phyloP scores from a whole-genome alignment of 2,888 invertebrate species.

The Encarsia formosa region DNA sequence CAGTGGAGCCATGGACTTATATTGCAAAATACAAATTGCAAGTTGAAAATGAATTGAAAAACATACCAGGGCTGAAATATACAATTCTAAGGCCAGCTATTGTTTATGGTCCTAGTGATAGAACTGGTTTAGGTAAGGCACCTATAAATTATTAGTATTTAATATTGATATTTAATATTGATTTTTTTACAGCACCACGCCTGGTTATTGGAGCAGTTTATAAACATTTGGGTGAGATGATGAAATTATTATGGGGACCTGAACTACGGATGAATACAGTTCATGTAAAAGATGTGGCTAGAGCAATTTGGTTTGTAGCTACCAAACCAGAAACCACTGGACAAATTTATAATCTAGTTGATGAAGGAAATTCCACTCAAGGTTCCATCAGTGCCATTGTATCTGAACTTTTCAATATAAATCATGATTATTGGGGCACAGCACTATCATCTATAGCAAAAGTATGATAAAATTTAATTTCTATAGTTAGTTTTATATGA shows the following conservation, averaged over 20 bases:
- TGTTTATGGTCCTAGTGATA: conserved; percentile 83
- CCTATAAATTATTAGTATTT: background rate
- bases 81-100: conserved; percentile 78
- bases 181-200: conserved; percentile 64
- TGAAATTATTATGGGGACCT: conserved; percentile 87
- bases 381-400: conserved; percentile 77
- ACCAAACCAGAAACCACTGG: conserved; percentile 54
- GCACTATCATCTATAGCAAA: conserved; percentile 77
- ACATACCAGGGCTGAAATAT: conserved; percentile 67
- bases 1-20: conserved; percentile 79
- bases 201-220: conserved; percentile 84
- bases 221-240: conserved; percentile 80
- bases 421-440: conserved; percentile 82
- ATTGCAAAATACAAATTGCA: conserved; percentile 78
- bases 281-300: conserved; percentile 79
- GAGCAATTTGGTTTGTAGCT: conserved; percentile 75
- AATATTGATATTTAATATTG: background rate
- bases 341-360: conserved; percentile 78
- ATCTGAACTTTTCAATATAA: conserved; percentile 78
- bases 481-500: background rate
- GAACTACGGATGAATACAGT: conserved; percentile 83
- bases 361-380: conserved; percentile 78
- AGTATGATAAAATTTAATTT: conserved; percentile 50
- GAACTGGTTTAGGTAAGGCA: conserved; percentile 56
- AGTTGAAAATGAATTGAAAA: conserved; percentile 73